Conservation (phyloP, 2,888 invertebrate genomes). For the Rhogogaster chlorosoma region DNA sequence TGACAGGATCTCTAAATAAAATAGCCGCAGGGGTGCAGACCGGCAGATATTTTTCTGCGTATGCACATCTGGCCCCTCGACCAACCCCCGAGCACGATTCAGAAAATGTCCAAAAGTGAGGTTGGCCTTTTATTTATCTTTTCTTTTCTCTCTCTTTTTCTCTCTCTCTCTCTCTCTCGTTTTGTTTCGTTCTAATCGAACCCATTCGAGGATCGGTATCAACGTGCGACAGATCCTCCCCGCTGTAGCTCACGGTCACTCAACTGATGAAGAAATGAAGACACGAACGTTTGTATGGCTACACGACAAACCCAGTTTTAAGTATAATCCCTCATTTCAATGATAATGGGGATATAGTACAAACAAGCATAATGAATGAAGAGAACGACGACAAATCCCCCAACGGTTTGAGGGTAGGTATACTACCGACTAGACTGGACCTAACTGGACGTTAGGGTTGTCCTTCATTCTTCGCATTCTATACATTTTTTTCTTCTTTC, state of each 20-base stretch:
- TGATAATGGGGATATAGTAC: constrained; percentile 36
- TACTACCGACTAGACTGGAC: background rate
- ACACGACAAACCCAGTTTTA: background rate
- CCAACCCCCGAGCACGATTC: background rate
- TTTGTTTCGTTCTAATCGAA: background rate
- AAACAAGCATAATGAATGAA: constrained; percentile 24
- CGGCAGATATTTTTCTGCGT: background rate
- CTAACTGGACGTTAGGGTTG: background rate
- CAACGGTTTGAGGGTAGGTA: background rate
- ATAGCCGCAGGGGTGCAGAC: background rate
- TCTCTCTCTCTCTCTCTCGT: too few relatives aligned
- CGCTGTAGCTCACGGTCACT: background rate
- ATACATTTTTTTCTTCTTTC: background rate
- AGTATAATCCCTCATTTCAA: constrained; percentile 32
- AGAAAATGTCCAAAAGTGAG: background rate
- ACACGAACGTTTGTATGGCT: background rate
- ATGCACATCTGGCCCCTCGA: background rate
- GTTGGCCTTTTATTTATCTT: background rate
- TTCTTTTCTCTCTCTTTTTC: too few relatives aligned
- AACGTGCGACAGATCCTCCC: background rate
- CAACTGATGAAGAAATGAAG: background rate
- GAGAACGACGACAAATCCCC: constrained; percentile 12
- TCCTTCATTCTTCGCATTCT: constrained; percentile 12
- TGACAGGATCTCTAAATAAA: background rate
- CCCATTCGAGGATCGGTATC: background rate